Conservation (phyloP, 2,888 invertebrate species). For the Microplitis manilae region DNA sequence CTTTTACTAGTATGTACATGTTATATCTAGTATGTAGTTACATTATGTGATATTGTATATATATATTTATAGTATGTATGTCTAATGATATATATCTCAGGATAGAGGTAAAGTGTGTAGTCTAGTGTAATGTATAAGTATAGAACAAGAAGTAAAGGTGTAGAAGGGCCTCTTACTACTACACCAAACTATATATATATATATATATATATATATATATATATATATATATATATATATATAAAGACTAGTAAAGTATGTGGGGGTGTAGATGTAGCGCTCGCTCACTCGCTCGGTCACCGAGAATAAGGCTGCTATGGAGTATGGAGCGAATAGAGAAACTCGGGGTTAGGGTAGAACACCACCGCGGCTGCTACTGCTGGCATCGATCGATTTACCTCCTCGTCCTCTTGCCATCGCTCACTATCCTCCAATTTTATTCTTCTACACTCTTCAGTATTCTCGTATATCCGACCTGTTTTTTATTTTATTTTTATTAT, state of each 20-base stretch:
- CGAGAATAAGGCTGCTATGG: constrained; percentile 36
- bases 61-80: background rate
- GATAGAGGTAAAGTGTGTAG: background rate
- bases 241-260: background rate
- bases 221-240: background rate
- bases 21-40: background rate
- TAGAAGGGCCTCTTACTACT: constrained; percentile 23
- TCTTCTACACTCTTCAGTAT: constrained; percentile 39
- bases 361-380: constrained; percentile 60
- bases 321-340: constrained; percentile 36
- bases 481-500: constrained; percentile 37
- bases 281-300: constrained; percentile 44
- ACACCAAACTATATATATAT: background rate
- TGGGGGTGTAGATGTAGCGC: background rate
- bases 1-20: background rate
- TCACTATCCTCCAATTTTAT: constrained; percentile 45
- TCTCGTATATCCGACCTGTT: constrained; percentile 35
- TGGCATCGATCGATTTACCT: constrained; percentile 58
- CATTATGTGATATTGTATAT: background rate
- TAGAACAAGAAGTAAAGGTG: background rate
- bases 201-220: background rate
- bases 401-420: constrained; percentile 48
- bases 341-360: constrained; percentile 63
- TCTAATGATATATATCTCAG: background rate
- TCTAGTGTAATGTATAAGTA: background rate